phyloP scores from a whole-genome alignment of 2,797 vertebrate species.

The Acanthiza pusilla region DNA sequence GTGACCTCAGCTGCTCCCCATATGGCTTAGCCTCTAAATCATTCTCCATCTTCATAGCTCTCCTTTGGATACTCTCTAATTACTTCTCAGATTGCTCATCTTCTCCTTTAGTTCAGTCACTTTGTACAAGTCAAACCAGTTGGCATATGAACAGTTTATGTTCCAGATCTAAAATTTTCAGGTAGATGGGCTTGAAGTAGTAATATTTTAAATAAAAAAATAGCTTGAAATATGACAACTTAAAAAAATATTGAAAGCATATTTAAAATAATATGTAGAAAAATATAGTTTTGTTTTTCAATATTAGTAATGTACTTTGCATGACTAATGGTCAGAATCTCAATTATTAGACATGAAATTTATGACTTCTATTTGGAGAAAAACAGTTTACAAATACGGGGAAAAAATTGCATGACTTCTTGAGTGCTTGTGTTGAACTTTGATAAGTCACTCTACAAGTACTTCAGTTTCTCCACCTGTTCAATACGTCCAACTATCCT shows the following conservation, averaged over 20 bases:
- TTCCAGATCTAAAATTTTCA: background rate
- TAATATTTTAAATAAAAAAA: background rate
- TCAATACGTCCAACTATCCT: background rate
- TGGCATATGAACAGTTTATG: background rate
- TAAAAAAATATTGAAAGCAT: background rate
- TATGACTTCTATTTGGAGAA: background rate
- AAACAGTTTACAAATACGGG: background rate
- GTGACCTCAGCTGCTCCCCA: no score
- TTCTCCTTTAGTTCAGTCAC: background rate
- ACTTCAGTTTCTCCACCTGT: background rate
- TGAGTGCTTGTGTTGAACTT: background rate
- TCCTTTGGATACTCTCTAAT: background rate
- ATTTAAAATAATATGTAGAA: background rate
- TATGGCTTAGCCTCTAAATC: background rate
- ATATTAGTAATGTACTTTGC: background rate
- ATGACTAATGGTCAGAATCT: background rate
- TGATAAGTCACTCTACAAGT: background rate
- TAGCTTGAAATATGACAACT: background rate
- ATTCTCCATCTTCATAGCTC: background rate
- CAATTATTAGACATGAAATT: background rate
- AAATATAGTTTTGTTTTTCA: background rate
- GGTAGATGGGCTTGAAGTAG: background rate
- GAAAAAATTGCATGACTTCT: background rate
- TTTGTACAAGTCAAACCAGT: background rate
- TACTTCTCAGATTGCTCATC: background rate